A percentile compares a stretch with the other conserved stretches of the same genome.
Conservation (phyloP, 2,113 vertebrate species). For the Campylomormyrus numenius region DNA sequence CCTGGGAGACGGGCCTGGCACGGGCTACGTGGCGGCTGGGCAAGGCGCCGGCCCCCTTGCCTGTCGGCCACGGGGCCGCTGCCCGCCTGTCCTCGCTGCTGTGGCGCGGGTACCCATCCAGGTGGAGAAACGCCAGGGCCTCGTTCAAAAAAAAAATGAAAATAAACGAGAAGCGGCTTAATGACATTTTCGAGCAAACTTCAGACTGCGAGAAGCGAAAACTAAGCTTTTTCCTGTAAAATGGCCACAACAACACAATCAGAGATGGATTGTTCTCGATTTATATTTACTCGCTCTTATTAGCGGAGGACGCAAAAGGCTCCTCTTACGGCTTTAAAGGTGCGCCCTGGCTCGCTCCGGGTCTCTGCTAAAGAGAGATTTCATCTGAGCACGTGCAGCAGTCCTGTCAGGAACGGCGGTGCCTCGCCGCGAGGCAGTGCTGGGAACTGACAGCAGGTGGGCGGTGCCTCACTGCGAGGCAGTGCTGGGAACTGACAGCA, state of each 20-base stretch:
- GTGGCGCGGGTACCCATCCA: not conserved
- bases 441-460: conserved; percentile 26
- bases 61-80: conserved; percentile 21
- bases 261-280: not conserved
- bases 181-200: not conserved
- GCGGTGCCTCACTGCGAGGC: not conserved
- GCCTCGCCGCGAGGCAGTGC: conserved; percentile 2
- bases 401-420: conserved; percentile 23
- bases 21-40: conserved; percentile 20
- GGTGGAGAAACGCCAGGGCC: conserved; percentile 27
- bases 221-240: not conserved
- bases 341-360: not conserved
- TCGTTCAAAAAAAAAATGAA: not conserved
- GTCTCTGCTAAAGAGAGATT: conserved; percentile 26
- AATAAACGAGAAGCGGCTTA: not conserved
- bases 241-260: not conserved
- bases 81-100: conserved; percentile 6
- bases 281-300: not conserved
- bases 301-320: not conserved
- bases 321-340: not conserved
- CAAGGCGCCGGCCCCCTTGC: conserved; percentile 35
- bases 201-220: not conserved
- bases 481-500: not conserved
- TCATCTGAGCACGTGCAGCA: not conserved
- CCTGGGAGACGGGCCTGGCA: conserved; percentile 25